Conservation (phyloP, 1,140 invertebrate genomes). For the Drosophila orena region DNA sequence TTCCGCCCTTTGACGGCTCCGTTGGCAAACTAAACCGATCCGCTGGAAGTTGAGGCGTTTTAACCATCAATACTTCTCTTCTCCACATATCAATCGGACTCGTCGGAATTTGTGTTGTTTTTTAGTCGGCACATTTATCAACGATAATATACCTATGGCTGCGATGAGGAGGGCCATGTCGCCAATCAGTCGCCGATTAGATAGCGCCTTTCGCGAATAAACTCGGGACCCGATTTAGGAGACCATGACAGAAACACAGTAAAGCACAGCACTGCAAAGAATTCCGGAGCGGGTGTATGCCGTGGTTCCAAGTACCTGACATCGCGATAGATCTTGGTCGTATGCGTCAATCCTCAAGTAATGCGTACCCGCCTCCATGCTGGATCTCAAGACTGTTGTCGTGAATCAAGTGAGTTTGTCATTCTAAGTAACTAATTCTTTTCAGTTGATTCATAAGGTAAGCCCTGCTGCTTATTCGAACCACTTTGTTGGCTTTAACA, state of each 20-base stretch:
- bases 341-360: slow-evolving; percentile 20
- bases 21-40: slow-evolving; percentile 72
- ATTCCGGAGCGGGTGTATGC: slow-evolving; percentile 9
- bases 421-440: neutral
- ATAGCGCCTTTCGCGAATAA: slow-evolving; percentile 50
- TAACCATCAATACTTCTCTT: slow-evolving; percentile 74
- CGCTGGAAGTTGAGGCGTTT: slow-evolving; percentile 61
- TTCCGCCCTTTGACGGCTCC: slow-evolving; percentile 59
- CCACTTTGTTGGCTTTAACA: too few species aligned
- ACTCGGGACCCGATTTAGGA: slow-evolving; percentile 18
- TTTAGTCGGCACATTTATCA: slow-evolving; percentile 39
- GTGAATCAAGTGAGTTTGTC: slow-evolving; percentile 4
- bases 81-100: slow-evolving; percentile 47
- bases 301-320: slow-evolving; percentile 8
- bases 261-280: slow-evolving; percentile 3
- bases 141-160: slow-evolving; percentile 47
- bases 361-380: neutral
- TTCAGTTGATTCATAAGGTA: neutral
- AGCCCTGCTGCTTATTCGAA: too few species aligned
- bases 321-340: slow-evolving; percentile 3
- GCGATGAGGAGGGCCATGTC: slow-evolving; percentile 23
- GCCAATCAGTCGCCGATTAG: slow-evolving; percentile 55
- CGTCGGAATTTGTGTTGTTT: slow-evolving; percentile 14
- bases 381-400: neutral
- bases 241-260: slow-evolving; percentile 24